A percentile compares a stretch with the other conserved stretches of the same genome.
phyloP scores from a whole-genome alignment of 2,797 vertebrate species.

The Acipenser ruthenus region DNA sequence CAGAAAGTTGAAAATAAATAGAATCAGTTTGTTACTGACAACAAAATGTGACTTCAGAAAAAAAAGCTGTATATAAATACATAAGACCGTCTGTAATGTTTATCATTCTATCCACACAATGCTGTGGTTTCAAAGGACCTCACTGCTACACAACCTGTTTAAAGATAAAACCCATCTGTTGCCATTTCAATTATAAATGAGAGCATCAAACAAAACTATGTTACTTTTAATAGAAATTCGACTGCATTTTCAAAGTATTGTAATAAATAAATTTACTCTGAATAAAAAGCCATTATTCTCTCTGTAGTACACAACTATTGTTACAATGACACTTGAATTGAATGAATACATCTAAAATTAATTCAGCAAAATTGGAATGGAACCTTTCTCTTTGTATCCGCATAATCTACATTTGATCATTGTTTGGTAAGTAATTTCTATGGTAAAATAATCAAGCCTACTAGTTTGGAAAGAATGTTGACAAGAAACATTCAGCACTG shows the following conservation, averaged over 20 bases:
- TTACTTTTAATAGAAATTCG: not conserved
- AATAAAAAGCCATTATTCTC: conserved; percentile 6
- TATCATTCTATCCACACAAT: too few species aligned
- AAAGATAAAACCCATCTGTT: not conserved
- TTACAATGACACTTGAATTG: conserved; percentile 14
- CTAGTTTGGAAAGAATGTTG: too few species aligned
- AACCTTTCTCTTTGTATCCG: not conserved
- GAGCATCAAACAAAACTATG: not conserved
- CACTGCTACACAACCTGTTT: not conserved
- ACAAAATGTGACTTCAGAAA: too few species aligned
- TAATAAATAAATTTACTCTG: conserved; percentile 12
- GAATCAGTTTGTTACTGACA: too few species aligned
- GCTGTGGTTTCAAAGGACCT: too few species aligned
- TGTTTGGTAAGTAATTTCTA: not conserved
- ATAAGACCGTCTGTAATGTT: too few species aligned
- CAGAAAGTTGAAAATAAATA: too few species aligned
- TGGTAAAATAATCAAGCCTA: too few species aligned
- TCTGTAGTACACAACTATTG: not conserved
- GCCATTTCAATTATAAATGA: not conserved
- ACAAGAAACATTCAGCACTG: too few species aligned
- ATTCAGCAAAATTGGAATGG: not conserved
- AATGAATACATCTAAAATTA: conserved; percentile 2
- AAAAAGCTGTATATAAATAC: too few species aligned
- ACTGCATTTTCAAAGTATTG: conserved; percentile 12
- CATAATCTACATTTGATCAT: not conserved